Evolutionary conservation across 2,113 vertebrate genomes (phyloP).

Genomic region (Macaca nemestrina): DNA sequence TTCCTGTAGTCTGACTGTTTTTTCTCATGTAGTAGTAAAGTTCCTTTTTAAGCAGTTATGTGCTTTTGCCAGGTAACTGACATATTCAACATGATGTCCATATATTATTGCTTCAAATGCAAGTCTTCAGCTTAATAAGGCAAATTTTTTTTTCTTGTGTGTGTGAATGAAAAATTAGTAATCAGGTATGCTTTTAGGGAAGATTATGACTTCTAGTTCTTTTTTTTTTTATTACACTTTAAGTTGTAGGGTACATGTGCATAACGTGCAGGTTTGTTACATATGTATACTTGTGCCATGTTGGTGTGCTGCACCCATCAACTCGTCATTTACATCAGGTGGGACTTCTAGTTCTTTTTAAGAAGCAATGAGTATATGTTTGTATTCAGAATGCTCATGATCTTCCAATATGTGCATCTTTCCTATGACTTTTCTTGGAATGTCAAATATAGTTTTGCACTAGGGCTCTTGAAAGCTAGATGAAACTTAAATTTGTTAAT

Average conservation of each 20-base stretch:
- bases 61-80: neutral
- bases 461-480: neutral
- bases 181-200: neutral
- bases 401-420: neutral
- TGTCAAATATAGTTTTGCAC: neutral
- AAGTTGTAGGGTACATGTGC: no score
- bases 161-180: neutral
- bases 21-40: neutral
- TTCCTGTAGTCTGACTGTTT: neutral
- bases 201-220: neutral
- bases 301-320: no score
- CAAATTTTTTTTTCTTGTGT: neutral
- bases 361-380: neutral
- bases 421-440: slow-evolving; percentile 1
- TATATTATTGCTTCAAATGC: slow-evolving; percentile 24
- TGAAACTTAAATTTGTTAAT: neutral
- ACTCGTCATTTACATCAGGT: no score
- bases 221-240: neutral
- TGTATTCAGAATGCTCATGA: neutral
- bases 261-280: no score
- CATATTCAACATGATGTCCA: neutral
- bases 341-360: neutral
- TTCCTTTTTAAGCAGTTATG: neutral
- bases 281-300: no score
- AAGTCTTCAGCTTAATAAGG: neutral